Evolutionary conservation across 2,888 invertebrate genomes (phyloP), one percentile per base, ranked within the genome.

Genomic region (Stenchaetothrips biformis): DNA sequence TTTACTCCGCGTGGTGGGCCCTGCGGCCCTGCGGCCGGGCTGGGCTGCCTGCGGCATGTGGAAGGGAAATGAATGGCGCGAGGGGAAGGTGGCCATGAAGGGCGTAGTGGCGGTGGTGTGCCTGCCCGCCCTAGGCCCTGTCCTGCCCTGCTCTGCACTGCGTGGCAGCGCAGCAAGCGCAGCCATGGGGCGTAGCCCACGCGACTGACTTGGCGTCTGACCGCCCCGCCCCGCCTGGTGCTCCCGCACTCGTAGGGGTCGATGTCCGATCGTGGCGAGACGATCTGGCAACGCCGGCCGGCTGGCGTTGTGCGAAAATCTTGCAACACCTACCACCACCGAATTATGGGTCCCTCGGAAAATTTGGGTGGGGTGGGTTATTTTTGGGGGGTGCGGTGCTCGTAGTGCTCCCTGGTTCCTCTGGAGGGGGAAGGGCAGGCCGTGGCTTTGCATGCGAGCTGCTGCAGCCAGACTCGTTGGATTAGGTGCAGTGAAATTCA

Each of bases 261-360:
- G 67, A 74, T 25, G 67, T 21, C 67, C 67, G 67, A 74, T 74
- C 25, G 67, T 74, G 25, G 67, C 67, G 67, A 25, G 18, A 16
- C 67, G 25, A 21, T 74, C 21, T 25, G 67, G 67, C 67, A 74
- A 74, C 67, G 25, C 67, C 7, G 67, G 25, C 53, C 53, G 13
- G 53, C 53, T 13, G 25, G 21, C 67, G 21, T 74, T 11, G 25
- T 25, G 25, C 8, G 25, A 25, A 74, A 74, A 74, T 53, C 53
- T 53, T 53, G 53, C 53, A 53, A 53, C 53, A 53, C 53, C 13
- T 53, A 13, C 16, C 13, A 8, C 53, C 13, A 8, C 53, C 13
- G 18, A 53, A 9, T 9, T 18, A 53, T 13, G 11, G 0, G 53
- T 18, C 53, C 53, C 18, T 53, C 53, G 37, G 16, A 53, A 53